phyloP scores from a whole-genome alignment of 2,113 vertebrate species.

The Aegypius monachus region DNA sequence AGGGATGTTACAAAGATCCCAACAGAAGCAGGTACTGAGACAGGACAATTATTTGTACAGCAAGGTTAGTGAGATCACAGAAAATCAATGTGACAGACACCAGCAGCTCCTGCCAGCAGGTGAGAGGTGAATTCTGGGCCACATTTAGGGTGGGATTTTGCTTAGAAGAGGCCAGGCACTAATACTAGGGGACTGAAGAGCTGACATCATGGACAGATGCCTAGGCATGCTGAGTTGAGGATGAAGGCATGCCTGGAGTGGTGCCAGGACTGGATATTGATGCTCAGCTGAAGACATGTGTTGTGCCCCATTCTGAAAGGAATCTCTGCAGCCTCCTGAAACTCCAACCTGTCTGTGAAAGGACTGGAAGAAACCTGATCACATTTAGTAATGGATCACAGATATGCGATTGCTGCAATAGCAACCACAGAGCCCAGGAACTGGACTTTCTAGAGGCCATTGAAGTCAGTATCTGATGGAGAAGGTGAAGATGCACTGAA shows the following conservation, averaged over 20 bases:
- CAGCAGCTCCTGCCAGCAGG: background rate
- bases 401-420: background rate
- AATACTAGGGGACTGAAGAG: background rate
- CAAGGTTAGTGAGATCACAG: background rate
- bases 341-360: background rate
- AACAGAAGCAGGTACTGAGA: background rate
- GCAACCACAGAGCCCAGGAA: background rate
- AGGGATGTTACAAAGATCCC: background rate
- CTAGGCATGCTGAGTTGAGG: background rate
- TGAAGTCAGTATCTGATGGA: background rate
- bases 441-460: background rate
- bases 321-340: conserved; percentile 18
- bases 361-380: background rate
- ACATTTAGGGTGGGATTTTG: background rate
- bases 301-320: background rate
- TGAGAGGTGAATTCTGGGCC: background rate
- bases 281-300: conserved; percentile 23
- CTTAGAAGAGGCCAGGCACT: background rate
- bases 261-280: conserved; percentile 18
- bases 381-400: background rate
- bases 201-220: conserved; percentile 41
- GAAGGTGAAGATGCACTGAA: background rate
- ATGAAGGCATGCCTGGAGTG: conserved; percentile 40
- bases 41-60: background rate
- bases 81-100: background rate